phyloP scores from a whole-genome alignment of 1,140 invertebrate genomes.

The Lordiphosa collinella region DNA sequence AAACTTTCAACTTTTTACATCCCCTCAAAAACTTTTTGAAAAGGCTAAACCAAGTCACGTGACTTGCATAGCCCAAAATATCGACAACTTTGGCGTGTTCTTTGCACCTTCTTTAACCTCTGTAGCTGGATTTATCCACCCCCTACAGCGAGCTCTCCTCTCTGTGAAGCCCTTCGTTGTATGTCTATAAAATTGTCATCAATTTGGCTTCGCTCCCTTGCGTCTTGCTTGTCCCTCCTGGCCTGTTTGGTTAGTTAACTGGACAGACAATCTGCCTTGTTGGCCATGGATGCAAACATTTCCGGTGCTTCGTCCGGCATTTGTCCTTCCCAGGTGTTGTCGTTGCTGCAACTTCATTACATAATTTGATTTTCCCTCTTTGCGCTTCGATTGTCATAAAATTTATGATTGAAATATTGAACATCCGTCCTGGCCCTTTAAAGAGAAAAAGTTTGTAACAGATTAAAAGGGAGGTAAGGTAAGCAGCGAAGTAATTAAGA shows the following conservation, averaged over 20 bases:
- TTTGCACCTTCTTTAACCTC: conserved; percentile 1
- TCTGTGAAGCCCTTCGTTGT: conserved; percentile 34
- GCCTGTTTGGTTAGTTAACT: neutral
- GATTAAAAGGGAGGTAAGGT: too few relatives aligned
- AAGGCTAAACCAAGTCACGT: conserved; percentile 44
- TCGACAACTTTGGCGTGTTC: neutral
- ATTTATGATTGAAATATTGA: conserved; percentile 10
- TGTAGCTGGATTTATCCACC: too few relatives aligned
- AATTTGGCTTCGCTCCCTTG: conserved; percentile 1
- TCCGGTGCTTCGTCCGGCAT: conserved; percentile 34
- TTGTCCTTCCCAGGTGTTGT: conserved; percentile 42
- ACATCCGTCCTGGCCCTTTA: too few relatives aligned
- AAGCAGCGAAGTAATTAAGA: too few relatives aligned
- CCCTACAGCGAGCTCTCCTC: too few relatives aligned
- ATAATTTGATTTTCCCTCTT: conserved; percentile 33
- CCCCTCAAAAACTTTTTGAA: conserved; percentile 1
- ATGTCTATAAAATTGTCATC: conserved; percentile 21
- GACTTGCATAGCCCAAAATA: conserved; percentile 28
- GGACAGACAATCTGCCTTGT: neutral
- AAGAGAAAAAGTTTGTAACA: too few relatives aligned
- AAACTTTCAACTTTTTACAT: too few relatives aligned
- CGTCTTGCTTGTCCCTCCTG: conserved; percentile 7
- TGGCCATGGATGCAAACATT: conserved; percentile 39
- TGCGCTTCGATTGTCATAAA: conserved; percentile 38
- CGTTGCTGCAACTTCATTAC: conserved; percentile 13